Conservation (phyloP, 2,797 vertebrate species). For the Sebastes hopkinsi region DNA sequence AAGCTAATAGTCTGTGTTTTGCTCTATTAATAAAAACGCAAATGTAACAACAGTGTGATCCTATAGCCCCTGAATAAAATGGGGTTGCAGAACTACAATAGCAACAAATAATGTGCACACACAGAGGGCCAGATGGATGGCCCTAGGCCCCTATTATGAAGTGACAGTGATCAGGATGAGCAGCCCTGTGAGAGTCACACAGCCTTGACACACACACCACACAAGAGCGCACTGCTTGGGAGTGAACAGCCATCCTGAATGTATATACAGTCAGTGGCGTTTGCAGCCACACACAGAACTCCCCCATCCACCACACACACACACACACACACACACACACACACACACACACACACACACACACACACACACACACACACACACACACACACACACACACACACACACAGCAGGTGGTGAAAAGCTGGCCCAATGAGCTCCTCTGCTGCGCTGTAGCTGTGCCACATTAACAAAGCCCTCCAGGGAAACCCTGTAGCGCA, state of each 20-base stretch:
- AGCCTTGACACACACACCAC: constrained; percentile 44
- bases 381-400: constrained; percentile 1
- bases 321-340: not conserved
- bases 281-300: constrained; percentile 34
- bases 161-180: constrained; percentile 69
- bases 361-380: constrained; percentile 27
- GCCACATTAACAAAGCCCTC: constrained; percentile 76
- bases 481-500: constrained; percentile 70
- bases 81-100: constrained; percentile 19
- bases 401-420: constrained; percentile 58
- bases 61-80: constrained; percentile 16
- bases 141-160: constrained; percentile 63
- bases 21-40: not conserved
- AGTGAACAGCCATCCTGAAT: constrained; percentile 38
- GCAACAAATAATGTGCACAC: constrained; percentile 29
- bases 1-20: not conserved
- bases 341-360: not conserved
- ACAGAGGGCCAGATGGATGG: constrained; percentile 59
- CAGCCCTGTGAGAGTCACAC: constrained; percentile 65
- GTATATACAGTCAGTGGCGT: constrained; percentile 38
- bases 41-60: constrained; percentile 13
- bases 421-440: constrained; percentile 68
- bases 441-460: constrained; percentile 64
- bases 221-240: constrained; percentile 13
- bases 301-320: not conserved